Conservation (phyloP, 2,888 invertebrate species). For the Leptarthrus brevirostris region DNA sequence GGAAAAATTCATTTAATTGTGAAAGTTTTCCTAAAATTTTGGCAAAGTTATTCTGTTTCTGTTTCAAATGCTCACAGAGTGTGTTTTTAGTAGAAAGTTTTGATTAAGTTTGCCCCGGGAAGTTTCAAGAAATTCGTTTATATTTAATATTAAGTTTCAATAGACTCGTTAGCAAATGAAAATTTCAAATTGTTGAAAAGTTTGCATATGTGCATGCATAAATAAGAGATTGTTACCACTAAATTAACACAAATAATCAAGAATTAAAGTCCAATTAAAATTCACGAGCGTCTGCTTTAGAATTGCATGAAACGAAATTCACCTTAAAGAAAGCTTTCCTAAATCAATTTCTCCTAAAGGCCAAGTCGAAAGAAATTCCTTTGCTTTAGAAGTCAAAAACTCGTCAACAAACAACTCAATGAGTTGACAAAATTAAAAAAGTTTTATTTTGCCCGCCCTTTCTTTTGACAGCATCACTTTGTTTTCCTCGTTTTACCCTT, state of each 20-base stretch:
- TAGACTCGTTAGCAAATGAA: neutral
- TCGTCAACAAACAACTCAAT: conserved; percentile 35
- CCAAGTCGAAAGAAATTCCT: conserved; percentile 18
- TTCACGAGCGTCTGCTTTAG: no score
- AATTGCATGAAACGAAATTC: no score
- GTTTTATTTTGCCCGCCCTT: conserved; percentile 36
- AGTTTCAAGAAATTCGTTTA: neutral
- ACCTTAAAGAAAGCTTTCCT: no score
- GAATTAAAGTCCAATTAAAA: no score
- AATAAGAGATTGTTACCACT: no score
- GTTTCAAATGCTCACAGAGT: neutral
- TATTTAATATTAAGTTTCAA: neutral
- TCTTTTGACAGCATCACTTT: conserved; percentile 37
- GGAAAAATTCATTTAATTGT: neutral
- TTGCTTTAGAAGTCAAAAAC: conserved; percentile 28
- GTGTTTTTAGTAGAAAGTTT: neutral
- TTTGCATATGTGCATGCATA: no score
- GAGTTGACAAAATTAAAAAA: conserved; percentile 42
- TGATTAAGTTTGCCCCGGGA: conserved; percentile 3
- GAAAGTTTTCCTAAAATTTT: neutral
- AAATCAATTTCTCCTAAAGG: neutral
- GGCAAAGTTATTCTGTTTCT: neutral
- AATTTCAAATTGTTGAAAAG: no score
- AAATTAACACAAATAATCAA: no score
- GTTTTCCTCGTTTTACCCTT: conserved; percentile 26